A percentile compares a stretch with the other conserved stretches of the same genome.
Evolutionary conservation across 2,888 invertebrate species (phyloP).

Genomic region (Lithophane socia): DNA sequence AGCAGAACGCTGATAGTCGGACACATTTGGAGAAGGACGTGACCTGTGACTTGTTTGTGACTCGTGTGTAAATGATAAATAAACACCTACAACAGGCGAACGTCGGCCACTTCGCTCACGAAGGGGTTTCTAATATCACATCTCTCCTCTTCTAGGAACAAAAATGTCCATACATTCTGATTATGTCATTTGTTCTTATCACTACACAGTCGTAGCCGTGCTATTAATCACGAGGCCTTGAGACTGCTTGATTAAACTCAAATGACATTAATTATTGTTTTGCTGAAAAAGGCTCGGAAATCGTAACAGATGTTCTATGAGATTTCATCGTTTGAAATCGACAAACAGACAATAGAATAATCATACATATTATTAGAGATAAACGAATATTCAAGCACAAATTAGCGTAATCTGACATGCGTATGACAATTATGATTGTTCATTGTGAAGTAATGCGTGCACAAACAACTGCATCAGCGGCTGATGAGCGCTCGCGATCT

Average conservation of each 20-base stretch:
- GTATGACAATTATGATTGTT: conserved; percentile 4
- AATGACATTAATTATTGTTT: neutral
- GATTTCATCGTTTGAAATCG: neutral
- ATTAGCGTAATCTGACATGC: conserved; percentile 27
- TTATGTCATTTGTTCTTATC: neutral
- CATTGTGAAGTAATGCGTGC: conserved; percentile 21
- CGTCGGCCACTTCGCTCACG: neutral
- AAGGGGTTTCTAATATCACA: neutral
- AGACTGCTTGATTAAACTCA: neutral
- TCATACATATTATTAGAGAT: conserved; percentile 15
- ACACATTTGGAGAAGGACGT: conserved; percentile 24
- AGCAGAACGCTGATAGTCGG: conserved; percentile 3
- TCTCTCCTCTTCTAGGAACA: neutral
- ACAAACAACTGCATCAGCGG: neutral
- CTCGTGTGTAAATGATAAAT: neutral
- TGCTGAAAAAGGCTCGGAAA: neutral
- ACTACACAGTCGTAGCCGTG: neutral
- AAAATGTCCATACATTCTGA: neutral
- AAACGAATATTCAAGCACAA: conserved; percentile 7
- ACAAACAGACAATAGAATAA: neutral
- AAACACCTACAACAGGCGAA: no score
- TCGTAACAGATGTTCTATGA: neutral
- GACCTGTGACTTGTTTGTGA: conserved; percentile 3
- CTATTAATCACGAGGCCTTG: neutral
- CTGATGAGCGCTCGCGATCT: conserved; percentile 7